Evolutionary conservation across 2,113 vertebrate species (phyloP).

Genomic region (Rhabdornis inornatus): DNA sequence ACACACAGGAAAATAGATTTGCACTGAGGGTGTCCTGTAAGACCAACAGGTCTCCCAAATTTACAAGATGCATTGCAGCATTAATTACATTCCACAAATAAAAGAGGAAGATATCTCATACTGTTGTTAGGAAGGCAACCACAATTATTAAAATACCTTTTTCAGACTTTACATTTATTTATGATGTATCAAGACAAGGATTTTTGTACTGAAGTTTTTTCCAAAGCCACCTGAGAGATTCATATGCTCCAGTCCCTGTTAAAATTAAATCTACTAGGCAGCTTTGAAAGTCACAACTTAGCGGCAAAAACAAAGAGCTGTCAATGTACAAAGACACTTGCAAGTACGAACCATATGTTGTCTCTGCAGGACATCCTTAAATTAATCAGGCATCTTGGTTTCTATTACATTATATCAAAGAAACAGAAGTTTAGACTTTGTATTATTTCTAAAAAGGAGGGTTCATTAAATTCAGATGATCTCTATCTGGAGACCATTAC

Average conservation of each 20-base stretch:
- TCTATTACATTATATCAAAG: background rate
- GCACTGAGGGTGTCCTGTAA: background rate
- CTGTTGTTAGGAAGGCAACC: background rate
- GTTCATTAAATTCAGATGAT: background rate
- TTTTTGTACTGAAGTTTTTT: background rate
- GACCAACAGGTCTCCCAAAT: background rate
- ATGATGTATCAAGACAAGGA: background rate
- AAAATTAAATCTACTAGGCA: conserved; percentile 4
- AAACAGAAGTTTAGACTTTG: background rate
- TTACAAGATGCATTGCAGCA: background rate
- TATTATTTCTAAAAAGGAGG: background rate
- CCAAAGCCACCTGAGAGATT: background rate
- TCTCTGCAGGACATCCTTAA: background rate
- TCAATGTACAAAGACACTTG: background rate
- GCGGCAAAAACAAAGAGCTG: background rate
- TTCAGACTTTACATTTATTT: background rate
- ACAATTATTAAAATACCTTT: background rate
- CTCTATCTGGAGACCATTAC: background rate
- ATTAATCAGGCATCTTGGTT: background rate
- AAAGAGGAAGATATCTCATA: background rate
- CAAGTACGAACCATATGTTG: background rate
- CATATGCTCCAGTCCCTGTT: background rate
- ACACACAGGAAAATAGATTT: background rate
- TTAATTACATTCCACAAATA: background rate
- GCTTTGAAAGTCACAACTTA: background rate